Evolutionary conservation across 2,797 vertebrate genomes (phyloP), one percentile per base, ranked within the genome.

Genomic region (Gambelia wislizenii): DNA sequence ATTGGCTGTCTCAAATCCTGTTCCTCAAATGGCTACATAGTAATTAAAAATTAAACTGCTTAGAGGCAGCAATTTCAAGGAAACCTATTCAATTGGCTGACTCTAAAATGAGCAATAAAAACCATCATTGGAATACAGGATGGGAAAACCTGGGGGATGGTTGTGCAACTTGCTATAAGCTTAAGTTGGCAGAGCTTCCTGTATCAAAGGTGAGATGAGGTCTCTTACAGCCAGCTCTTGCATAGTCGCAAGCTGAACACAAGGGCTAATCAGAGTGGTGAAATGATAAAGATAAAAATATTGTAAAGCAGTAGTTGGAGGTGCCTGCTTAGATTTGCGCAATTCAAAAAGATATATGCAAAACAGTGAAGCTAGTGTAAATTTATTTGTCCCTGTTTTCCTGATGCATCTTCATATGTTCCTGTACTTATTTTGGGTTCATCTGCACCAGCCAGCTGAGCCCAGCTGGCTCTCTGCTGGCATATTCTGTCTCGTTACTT

Each of bases 21-120:
- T 36, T n/a, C 64, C 18, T 49, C 44, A 83, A 49, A 83, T 6
- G 30, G 18, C 33, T 56, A 30, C n/a, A 84, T 84, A 54, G 47
- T 74, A 74, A 84, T 84, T 84, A 72, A 72, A 84, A 72, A 72
- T 44, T 20, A 22, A 69, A 54, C 30, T 42, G 25, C 83, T 56
- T 36, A 39, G n/a, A 74, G 49, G n/a, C 83, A 84, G 59, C 5
- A 78, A 36, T 54, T 79, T 79, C 77, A 79, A 36, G 52, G 44
- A 6, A 78, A 36, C 54, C 56, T 6, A 47, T 39, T 33, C 47
- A 86, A 77, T 3, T n/a, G 30, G 30, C 25, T 86, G 39, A 1
- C 4, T 16, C 7, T 54, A 0, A 67, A 49, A 64, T 64, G 18
- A 49, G 5, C 30, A 14, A 49, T 30, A 7, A 44, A 75, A 61